Evolutionary conservation across 2,888 invertebrate genomes (phyloP).

Genomic region (Axea sp.): DNA sequence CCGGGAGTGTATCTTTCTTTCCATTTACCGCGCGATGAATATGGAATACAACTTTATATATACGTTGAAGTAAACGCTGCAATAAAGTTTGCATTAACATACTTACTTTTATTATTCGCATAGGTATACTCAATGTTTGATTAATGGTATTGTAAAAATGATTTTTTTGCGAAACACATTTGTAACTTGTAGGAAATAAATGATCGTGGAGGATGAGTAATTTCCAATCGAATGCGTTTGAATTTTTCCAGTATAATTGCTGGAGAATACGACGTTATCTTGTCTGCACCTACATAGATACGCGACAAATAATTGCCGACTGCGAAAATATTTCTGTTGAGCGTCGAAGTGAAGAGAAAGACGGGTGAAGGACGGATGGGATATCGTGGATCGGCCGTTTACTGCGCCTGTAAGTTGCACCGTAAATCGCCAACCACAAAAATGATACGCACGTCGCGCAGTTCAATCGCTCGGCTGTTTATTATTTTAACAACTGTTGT

Average conservation of each 20-base stretch:
- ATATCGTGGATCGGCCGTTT: slow-evolving; percentile 55
- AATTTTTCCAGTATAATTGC: slow-evolving; percentile 36
- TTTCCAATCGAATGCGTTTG: slow-evolving; percentile 28
- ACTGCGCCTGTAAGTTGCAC: slow-evolving; percentile 45
- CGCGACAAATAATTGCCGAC: slow-evolving; percentile 57
- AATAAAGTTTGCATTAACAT: too few species aligned
- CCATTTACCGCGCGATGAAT: too few species aligned
- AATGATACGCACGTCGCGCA: slow-evolving; percentile 26
- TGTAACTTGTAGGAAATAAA: slow-evolving; percentile 25
- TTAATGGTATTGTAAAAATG: slow-evolving; percentile 5
- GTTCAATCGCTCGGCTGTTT: slow-evolving; percentile 8
- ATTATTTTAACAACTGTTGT: not conserved
- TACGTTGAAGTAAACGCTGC: too few species aligned
- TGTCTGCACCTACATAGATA: slow-evolving; percentile 43
- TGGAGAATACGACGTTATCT: slow-evolving; percentile 45
- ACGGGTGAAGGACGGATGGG: slow-evolving; percentile 60
- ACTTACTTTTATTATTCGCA: too few species aligned
- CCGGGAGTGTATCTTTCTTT: too few species aligned
- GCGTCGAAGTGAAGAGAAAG: slow-evolving; percentile 56
- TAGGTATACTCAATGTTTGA: not conserved
- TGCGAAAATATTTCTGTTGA: slow-evolving; percentile 57
- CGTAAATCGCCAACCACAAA: slow-evolving; percentile 49
- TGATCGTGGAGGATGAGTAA: slow-evolving; percentile 20
- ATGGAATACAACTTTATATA: too few species aligned
- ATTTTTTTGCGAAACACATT: slow-evolving; percentile 5